These are phyloP conservation scores for Eriosoma lanigerum DNA, from an alignment of 1,140 invertebrate species.

Conservation along the genomic window DNA sequence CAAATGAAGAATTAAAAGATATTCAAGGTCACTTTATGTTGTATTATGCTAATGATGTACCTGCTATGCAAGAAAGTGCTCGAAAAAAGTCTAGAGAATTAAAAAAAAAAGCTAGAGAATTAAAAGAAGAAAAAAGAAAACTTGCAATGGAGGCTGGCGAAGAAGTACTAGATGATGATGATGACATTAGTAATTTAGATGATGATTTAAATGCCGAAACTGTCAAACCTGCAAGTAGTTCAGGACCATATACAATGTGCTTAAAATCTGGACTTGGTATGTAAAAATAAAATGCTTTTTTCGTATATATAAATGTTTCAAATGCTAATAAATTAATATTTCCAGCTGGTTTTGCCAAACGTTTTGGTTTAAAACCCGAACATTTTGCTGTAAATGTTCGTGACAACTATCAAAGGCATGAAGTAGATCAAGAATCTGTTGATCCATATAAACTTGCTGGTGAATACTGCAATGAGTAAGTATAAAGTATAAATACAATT, in stretches of 20 bases:
- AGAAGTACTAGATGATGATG: conserved; percentile 62
- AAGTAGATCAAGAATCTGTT: conserved; percentile 86
- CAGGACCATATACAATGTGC: conserved; percentile 85
- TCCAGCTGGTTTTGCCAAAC: conserved; percentile 76
- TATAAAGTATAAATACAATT: conserved; percentile 1
- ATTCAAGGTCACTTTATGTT: conserved; percentile 90
- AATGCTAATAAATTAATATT: conserved; percentile 16
- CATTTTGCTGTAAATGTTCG: conserved; percentile 96
- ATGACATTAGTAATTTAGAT: conserved; percentile 64
- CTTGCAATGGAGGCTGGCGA: conserved; percentile 53
- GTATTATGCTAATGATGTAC: conserved; percentile 80
- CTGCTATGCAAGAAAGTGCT: conserved; percentile 55
- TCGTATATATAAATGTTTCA: not conserved
- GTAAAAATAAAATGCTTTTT: conserved; percentile 51
- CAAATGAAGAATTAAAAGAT: conserved; percentile 87
- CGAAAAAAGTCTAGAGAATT: conserved; percentile 64
- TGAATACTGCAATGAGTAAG: conserved; percentile 63
- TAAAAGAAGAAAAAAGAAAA: conserved; percentile 61
- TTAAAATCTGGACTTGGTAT: conserved; percentile 78
- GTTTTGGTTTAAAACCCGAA: conserved; percentile 92
- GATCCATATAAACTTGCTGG: conserved; percentile 80
- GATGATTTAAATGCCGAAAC: conserved; percentile 62
- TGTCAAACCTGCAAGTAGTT: conserved; percentile 82
- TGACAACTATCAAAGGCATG: conserved; percentile 95
- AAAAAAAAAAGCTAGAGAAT: conserved; percentile 63